These are phyloP conservation scores for Brachionus koreanus DNA, from an alignment of 1,140 invertebrate species.

Conservation along the genomic window DNA sequence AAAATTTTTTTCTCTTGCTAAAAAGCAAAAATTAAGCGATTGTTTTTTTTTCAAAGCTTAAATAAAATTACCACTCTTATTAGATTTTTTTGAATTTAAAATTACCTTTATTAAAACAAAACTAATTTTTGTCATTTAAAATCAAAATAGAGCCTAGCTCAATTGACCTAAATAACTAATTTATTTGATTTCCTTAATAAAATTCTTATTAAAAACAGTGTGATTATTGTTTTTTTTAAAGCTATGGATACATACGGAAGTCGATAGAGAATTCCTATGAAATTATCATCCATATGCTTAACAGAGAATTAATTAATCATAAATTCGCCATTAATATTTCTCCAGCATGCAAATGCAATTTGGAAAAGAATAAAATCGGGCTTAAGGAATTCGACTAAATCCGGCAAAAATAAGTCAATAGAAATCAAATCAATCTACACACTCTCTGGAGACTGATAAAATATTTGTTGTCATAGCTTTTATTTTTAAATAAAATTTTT, in stretches of 20 bases:
- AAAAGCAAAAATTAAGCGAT: no score
- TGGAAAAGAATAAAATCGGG: background rate
- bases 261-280: background rate
- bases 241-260: background rate
- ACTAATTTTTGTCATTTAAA: background rate
- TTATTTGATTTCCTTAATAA: background rate
- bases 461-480: background rate
- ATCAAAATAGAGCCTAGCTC: background rate
- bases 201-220: background rate
- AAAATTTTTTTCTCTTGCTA: no score
- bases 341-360: background rate
- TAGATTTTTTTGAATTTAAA: background rate
- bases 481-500: background rate
- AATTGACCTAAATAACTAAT: background rate
- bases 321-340: background rate
- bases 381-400: background rate
- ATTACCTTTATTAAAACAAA: background rate
- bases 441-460: background rate
- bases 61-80: background rate
- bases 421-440: background rate
- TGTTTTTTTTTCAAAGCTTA: no score
- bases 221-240: background rate
- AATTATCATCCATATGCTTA: background rate
- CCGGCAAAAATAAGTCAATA: background rate
- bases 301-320: background rate